phyloP scores from a whole-genome alignment of 2,888 invertebrate genomes.

The Drosophila fungiperda region DNA sequence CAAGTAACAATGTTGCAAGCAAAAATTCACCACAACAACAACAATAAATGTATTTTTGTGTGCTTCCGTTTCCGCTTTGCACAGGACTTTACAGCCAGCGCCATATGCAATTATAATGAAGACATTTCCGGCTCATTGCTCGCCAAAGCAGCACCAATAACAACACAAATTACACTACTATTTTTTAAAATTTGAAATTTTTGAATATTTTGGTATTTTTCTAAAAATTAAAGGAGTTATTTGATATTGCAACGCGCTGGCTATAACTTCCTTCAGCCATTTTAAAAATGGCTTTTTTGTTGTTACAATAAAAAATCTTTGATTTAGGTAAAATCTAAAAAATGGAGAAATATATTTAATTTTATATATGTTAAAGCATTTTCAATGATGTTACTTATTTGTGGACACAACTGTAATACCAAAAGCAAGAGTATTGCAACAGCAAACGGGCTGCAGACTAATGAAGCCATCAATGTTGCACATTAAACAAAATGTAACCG shows the following conservation, averaged over 20 bases:
- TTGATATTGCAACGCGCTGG: not conserved
- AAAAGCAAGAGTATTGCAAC: not conserved
- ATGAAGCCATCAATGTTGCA: conserved; percentile 62
- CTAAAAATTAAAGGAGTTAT: not conserved
- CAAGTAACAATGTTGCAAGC: not conserved
- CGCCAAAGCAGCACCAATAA: conserved; percentile 51
- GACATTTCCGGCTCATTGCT: conserved; percentile 77
- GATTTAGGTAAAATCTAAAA: not conserved
- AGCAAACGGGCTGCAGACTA: conserved; percentile 39
- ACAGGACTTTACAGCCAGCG: conserved; percentile 24
- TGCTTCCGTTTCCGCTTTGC: conserved; percentile 60
- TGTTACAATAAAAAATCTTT: not conserved
- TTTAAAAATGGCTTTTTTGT: not conserved
- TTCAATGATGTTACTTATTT: not conserved
- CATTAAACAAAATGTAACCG: conserved; percentile 25
- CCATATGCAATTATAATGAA: conserved; percentile 78
- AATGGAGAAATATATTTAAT: accelerated
- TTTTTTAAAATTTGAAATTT: not conserved
- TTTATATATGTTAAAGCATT: not conserved
- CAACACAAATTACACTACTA: not conserved
- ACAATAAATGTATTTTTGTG: conserved; percentile 66
- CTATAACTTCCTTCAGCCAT: not conserved
- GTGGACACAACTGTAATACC: not conserved
- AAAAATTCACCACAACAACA: conserved; percentile 4
- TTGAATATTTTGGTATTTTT: not conserved